Percentiles rank a stretch among this genome's conserved stretches.
Conservation (phyloP, 2,888 invertebrate genomes). For the Theodoxus fluviatilis region DNA sequence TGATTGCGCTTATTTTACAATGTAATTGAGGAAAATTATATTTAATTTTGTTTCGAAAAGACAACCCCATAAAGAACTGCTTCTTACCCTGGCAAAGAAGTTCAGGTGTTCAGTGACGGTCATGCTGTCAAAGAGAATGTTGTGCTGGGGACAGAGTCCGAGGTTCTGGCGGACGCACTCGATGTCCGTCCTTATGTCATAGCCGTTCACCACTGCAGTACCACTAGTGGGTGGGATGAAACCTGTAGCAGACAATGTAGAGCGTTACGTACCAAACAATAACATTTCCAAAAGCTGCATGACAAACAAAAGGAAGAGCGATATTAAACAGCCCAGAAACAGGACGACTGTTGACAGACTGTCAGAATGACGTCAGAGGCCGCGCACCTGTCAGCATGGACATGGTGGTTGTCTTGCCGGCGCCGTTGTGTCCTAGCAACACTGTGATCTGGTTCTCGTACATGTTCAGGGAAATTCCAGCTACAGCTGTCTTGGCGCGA, state of each 20-base stretch:
- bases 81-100: conserved; percentile 76
- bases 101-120: conserved; percentile 82
- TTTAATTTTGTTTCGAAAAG: no score
- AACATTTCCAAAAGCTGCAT: no score
- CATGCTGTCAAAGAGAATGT: conserved; percentile 81
- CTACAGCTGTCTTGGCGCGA: conserved; percentile 30
- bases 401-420: conserved; percentile 36
- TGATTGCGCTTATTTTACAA: no score
- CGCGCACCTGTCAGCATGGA: conserved; percentile 32
- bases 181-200: conserved; percentile 74
- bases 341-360: not conserved
- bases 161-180: conserved; percentile 75
- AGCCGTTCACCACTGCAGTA: conserved; percentile 75
- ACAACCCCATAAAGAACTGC: no score
- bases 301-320: no score
- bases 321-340: no score
- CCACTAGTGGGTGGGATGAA: conserved; percentile 67
- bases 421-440: conserved; percentile 33
- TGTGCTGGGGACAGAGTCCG: conserved; percentile 87
- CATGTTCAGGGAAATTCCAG: conserved; percentile 31
- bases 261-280: no score
- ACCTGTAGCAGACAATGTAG: conserved; percentile 42
- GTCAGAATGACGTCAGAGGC: not conserved
- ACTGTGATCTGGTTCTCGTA: conserved; percentile 34
- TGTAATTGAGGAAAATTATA: no score